Evolutionary conservation across 1,140 invertebrate genomes (phyloP).

Genomic region (Drosophila oshimai): DNA sequence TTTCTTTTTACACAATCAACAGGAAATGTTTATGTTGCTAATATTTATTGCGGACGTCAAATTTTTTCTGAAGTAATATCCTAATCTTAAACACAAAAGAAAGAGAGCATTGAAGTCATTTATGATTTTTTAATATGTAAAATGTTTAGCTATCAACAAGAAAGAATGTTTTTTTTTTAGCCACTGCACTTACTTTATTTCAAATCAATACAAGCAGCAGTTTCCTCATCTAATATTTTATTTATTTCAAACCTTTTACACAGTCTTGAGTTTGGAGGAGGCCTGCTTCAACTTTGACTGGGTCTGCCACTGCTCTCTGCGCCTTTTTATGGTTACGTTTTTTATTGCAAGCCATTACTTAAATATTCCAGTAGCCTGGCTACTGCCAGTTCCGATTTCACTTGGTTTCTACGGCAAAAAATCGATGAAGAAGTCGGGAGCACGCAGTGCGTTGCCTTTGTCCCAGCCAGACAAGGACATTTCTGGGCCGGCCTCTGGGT

Average conservation of each 20-base stretch:
- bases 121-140: too few relatives aligned
- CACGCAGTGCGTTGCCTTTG: constrained; percentile 9
- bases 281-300: constrained; percentile 42
- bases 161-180: too few relatives aligned
- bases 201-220: constrained; percentile 28
- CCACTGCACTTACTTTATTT: constrained; percentile 9
- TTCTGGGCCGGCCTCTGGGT: not conserved
- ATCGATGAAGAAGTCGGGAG: constrained; percentile 16
- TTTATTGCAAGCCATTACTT: constrained; percentile 59
- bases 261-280: constrained; percentile 10
- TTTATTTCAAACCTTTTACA: constrained; percentile 62
- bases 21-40: too few relatives aligned
- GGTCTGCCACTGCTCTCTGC: constrained; percentile 18
- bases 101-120: too few relatives aligned
- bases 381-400: constrained; percentile 36
- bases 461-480: constrained; percentile 37
- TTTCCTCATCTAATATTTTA: constrained; percentile 43
- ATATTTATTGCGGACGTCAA: too few relatives aligned
- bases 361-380: constrained; percentile 37
- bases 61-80: too few relatives aligned
- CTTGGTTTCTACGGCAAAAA: constrained; percentile 4
- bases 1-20: not conserved
- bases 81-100: too few relatives aligned
- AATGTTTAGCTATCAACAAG: too few relatives aligned
- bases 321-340: constrained; percentile 42